Conservation (phyloP, 2,113 vertebrate genomes). For the Pelecanoides urinatrix region DNA sequence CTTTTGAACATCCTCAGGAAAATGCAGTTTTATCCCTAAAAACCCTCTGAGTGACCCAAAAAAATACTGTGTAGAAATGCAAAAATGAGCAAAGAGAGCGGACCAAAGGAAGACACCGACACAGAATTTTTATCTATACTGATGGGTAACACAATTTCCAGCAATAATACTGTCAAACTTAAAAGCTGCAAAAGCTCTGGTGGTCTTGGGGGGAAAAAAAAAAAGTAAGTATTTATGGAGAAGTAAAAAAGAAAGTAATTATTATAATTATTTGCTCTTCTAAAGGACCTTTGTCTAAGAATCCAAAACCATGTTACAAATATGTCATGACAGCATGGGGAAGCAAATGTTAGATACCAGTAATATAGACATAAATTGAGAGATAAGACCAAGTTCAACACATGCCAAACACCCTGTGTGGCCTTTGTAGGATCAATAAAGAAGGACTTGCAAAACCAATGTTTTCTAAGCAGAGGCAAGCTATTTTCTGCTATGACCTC, state of each 20-base stretch:
- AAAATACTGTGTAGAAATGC: neutral
- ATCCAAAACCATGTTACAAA: neutral
- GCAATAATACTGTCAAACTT: neutral
- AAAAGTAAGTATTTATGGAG: no score
- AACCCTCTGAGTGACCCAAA: neutral
- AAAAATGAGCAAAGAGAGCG: neutral
- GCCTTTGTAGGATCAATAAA: neutral
- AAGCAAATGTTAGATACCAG: neutral
- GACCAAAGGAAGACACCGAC: neutral
- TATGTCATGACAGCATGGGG: accelerated
- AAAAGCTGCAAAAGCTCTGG: neutral
- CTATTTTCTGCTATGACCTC: neutral
- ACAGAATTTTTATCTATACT: neutral
- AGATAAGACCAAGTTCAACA: neutral
- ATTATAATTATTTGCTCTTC: neutral
- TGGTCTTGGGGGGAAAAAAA: neutral
- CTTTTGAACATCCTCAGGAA: neutral
- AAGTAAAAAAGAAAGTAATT: no score
- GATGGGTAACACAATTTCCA: neutral
- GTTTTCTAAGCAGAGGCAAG: neutral
- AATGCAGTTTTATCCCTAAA: neutral
- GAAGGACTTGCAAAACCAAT: neutral
- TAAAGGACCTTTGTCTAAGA: neutral
- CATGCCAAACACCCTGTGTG: neutral
- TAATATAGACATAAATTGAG: neutral